Conservation (phyloP, 2,888 invertebrate genomes). For the Sicus ferrugineus region DNA sequence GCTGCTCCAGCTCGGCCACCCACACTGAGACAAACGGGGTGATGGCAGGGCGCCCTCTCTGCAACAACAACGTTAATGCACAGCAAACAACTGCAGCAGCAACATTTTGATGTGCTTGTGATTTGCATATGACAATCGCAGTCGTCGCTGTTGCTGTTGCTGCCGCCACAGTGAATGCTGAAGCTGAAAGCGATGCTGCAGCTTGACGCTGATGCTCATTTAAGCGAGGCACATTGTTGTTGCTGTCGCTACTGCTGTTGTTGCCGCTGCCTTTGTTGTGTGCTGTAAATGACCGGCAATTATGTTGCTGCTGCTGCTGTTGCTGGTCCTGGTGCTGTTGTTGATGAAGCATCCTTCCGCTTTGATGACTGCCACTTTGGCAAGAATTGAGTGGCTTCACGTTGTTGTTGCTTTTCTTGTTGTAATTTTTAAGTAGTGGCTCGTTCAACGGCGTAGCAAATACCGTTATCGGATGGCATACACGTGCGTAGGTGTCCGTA, state of each 20-base stretch:
- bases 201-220: conserved; percentile 37
- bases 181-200: background rate
- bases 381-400: conserved; percentile 36
- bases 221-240: conserved; percentile 34
- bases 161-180: background rate
- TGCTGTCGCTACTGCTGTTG: conserved; percentile 25
- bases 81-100: background rate
- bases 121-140: conserved; percentile 48
- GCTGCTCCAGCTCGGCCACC: background rate
- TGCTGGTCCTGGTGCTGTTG: conserved; percentile 42
- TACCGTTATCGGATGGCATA: background rate
- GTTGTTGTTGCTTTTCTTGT: conserved; percentile 38
- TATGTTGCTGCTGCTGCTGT: conserved; percentile 50
- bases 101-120: conserved; percentile 35
- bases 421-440: too few species aligned
- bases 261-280: conserved; percentile 10
- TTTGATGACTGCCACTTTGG: conserved; percentile 49
- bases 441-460: conserved; percentile 10
- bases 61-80: background rate
- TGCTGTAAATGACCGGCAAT: conserved; percentile 57
- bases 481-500: background rate
- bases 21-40: background rate
- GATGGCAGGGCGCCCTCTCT: conserved; percentile 14
- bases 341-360: conserved; percentile 5
- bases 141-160: background rate